Percentiles rank a stretch among this genome's conserved stretches.
phyloP scores from a whole-genome alignment of 2,888 invertebrate genomes.

The Tineola bisselliella region DNA sequence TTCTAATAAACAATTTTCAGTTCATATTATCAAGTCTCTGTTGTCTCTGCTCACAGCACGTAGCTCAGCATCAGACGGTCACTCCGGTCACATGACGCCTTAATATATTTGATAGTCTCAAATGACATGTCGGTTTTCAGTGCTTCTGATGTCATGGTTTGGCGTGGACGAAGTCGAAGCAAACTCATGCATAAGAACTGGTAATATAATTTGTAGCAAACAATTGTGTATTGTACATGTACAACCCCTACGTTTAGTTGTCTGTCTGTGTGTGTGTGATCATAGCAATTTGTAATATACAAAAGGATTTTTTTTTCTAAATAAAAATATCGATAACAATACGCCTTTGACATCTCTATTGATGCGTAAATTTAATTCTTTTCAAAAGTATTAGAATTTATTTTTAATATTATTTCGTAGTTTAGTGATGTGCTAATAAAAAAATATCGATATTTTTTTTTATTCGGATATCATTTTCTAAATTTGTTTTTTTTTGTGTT shows the following conservation, averaged over 20 bases:
- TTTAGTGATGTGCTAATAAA: neutral
- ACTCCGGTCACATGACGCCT: too few species aligned
- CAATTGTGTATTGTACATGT: neutral
- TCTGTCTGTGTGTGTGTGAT: constrained; percentile 24
- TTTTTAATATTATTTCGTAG: too few species aligned
- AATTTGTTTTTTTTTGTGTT: constrained; percentile 1
- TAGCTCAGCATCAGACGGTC: too few species aligned
- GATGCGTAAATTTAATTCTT: too few species aligned
- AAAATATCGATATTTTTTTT: neutral
- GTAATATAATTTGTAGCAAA: constrained; percentile 34
- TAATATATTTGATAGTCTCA: constrained; percentile 16
- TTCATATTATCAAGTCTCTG: too few species aligned
- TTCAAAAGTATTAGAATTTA: too few species aligned
- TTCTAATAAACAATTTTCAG: too few species aligned
- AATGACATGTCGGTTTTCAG: constrained; percentile 39
- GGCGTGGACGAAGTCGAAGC: constrained; percentile 60
- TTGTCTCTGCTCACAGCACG: too few species aligned
- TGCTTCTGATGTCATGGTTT: constrained; percentile 66
- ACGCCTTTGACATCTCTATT: neutral
- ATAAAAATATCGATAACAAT: neutral
- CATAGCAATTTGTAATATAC: constrained; percentile 16
- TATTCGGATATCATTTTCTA: neutral
- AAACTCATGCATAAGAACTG: constrained; percentile 62
- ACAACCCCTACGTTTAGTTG: constrained; percentile 19
- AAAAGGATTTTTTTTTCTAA: neutral